Evolutionary conservation across 2,797 vertebrate genomes (phyloP).

Genomic region (Delichon dasypus): DNA sequence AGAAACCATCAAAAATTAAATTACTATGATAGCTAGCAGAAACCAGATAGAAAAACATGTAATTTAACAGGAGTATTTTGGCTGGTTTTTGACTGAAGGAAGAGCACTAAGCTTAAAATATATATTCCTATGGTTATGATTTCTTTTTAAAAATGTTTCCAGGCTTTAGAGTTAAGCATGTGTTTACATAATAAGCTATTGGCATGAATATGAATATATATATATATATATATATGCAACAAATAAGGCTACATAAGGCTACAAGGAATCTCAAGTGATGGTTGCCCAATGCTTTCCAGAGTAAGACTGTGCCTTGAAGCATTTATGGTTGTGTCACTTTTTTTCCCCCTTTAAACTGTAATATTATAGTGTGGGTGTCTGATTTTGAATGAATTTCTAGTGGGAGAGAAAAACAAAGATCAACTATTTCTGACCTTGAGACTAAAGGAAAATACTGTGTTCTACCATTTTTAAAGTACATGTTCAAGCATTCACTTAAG

Average conservation of each 20-base stretch:
- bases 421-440: not conserved
- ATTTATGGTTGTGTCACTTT: not conserved
- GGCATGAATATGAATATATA: not conserved
- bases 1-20: not conserved
- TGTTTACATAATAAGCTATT: constrained; percentile 28
- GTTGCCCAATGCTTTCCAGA: not conserved
- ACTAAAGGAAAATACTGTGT: not conserved
- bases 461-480: not conserved
- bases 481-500: not conserved
- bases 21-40: not conserved
- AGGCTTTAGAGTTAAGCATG: not conserved
- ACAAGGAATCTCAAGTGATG: not conserved
- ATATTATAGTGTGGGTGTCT: not conserved
- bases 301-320: not conserved
- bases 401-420: not conserved
- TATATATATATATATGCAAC: not conserved
- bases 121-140: not conserved
- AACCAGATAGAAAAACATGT: not conserved
- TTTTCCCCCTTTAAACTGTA: not conserved
- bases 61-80: not conserved
- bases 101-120: not conserved
- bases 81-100: not conserved
- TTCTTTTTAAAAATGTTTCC: not conserved
- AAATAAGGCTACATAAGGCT: not conserved
- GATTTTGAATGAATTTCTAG: not conserved